Percentiles rank a stretch among this genome's conserved stretches.
Conservation (phyloP, 1,140 invertebrate species). For the Drosophila ambigua region DNA sequence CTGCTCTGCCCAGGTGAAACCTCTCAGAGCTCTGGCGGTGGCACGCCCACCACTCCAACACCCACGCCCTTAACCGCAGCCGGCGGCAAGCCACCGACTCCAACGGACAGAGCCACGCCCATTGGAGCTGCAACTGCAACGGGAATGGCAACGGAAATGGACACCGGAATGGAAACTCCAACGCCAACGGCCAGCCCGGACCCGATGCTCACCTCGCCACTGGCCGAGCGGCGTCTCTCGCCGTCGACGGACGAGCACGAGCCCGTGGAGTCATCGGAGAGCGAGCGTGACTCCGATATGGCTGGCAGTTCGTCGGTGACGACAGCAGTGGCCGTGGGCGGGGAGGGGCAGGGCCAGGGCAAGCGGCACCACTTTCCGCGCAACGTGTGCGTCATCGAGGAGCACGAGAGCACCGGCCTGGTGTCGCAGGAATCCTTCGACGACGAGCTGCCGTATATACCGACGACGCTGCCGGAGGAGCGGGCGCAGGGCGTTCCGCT, state of each 20-base stretch:
- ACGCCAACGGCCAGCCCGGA: neutral
- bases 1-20: slow-evolving; percentile 26
- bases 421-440: slow-evolving; percentile 93
- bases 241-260: slow-evolving; percentile 85
- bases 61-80: slow-evolving; percentile 18
- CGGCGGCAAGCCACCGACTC: neutral
- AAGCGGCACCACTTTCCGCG: slow-evolving; percentile 72
- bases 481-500: slow-evolving; percentile 91
- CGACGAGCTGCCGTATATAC: slow-evolving; percentile 93
- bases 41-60: slow-evolving; percentile 54
- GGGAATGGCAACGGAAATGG: neutral
- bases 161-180: slow-evolving; percentile 4
- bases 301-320: slow-evolving; percentile 68
- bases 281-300: slow-evolving; percentile 89
- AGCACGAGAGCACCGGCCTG: slow-evolving; percentile 89
- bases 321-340: slow-evolving; percentile 60
- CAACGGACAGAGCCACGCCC: slow-evolving; percentile 11
- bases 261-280: slow-evolving; percentile 90
- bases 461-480: slow-evolving; percentile 92
- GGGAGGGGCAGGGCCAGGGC: slow-evolving; percentile 56
- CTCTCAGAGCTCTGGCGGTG: slow-evolving; percentile 36
- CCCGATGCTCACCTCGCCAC: slow-evolving; percentile 25
- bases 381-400: slow-evolving; percentile 84
- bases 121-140: neutral
- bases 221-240: slow-evolving; percentile 47